These are phyloP conservation scores for Drosophila sordidapex DNA, from an alignment of 2,888 invertebrate species.

Conservation along the genomic window DNA sequence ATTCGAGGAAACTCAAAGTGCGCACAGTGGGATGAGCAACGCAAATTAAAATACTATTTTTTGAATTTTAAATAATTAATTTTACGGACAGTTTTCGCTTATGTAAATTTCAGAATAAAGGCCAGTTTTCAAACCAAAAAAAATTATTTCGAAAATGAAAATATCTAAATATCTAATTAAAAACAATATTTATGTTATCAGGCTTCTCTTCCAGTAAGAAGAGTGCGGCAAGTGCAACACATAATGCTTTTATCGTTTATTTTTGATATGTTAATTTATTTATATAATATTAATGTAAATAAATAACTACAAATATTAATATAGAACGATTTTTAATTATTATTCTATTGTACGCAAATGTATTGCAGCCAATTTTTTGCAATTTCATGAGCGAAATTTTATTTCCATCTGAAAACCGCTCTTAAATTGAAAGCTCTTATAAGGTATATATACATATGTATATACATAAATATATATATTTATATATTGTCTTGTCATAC, in stretches of 20 bases:
- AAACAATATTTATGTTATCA: neutral
- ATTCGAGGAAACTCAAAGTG: neutral
- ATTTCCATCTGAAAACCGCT: too few species aligned
- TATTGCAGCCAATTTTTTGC: neutral
- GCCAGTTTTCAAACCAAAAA: neutral
- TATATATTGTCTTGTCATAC: neutral
- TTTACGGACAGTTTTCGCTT: neutral
- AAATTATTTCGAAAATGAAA: neutral
- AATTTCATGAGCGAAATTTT: neutral
- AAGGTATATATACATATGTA: too few species aligned
- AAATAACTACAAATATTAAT: neutral
- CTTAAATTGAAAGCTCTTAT: too few species aligned
- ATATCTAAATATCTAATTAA: neutral
- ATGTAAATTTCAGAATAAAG: neutral
- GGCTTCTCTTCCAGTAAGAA: neutral
- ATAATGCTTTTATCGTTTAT: neutral
- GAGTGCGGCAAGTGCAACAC: too few species aligned
- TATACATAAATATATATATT: too few species aligned
- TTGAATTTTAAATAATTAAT: neutral
- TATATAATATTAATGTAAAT: neutral
- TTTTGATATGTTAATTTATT: neutral
- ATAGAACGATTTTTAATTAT: neutral
- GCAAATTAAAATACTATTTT: neutral
- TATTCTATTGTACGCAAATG: neutral
- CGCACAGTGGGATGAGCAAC: neutral